A percentile compares a stretch with the other conserved stretches of the same genome.
phyloP scores from a whole-genome alignment of 2,113 vertebrate genomes.

The Rhombomys opimus region DNA sequence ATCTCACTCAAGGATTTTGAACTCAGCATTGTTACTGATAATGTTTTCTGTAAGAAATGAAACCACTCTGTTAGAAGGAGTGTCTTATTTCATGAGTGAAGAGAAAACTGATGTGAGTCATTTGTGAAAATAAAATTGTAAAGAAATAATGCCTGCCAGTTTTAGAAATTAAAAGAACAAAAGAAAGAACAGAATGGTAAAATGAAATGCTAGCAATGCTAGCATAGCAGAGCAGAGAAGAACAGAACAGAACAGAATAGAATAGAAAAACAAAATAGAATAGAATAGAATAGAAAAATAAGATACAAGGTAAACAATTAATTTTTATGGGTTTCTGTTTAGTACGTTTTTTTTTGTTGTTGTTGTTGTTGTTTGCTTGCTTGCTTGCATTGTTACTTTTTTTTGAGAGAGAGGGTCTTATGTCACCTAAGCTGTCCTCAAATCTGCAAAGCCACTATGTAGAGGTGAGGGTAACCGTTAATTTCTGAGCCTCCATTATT shows the following conservation, averaged over 20 bases:
- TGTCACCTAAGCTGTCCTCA: not conserved
- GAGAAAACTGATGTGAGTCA: not conserved
- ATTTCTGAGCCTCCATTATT: not conserved
- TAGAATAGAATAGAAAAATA: not conserved
- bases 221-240: too few relatives aligned
- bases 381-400: not conserved
- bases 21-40: not conserved
- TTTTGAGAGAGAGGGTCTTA: not conserved
- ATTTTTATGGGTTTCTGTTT: not conserved
- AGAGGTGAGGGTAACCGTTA: too few relatives aligned
- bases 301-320: not conserved
- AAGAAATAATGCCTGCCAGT: not conserved
- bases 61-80: not conserved
- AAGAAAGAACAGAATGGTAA: not conserved
- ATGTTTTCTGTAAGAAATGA: not conserved
- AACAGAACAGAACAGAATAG: too few relatives aligned
- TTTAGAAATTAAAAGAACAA: not conserved
- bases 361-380: not conserved
- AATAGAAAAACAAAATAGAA: too few relatives aligned
- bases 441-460: not conserved
- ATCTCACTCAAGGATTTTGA: not conserved
- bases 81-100: not conserved
- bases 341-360: too few relatives aligned
- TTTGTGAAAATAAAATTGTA: not conserved
- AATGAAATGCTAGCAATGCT: not conserved